These are phyloP conservation scores for Scaptodrosophila lebanonensis DNA, from an alignment of 1,140 invertebrate genomes.

Conservation along the genomic window DNA sequence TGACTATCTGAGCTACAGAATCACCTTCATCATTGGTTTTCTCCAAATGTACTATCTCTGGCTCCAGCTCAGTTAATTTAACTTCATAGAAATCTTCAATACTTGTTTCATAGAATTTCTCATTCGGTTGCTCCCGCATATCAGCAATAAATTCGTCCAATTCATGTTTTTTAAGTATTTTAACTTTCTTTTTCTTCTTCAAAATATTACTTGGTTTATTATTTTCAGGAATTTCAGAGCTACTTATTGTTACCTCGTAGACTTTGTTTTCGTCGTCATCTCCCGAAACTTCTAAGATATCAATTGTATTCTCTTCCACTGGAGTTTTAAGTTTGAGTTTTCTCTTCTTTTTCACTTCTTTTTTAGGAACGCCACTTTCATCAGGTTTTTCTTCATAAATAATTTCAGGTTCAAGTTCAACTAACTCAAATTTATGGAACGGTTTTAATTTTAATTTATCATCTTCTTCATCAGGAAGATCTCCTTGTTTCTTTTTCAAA, in stretches of 20 bases:
- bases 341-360: constrained; percentile 74
- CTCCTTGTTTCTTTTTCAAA: constrained; percentile 20
- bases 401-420: constrained; percentile 45
- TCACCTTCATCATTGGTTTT: constrained; percentile 17
- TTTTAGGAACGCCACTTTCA: constrained; percentile 30
- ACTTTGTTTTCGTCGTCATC: constrained; percentile 39
- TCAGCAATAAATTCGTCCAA: constrained; percentile 58
- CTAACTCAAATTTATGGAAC: constrained; percentile 38
- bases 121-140: constrained; percentile 51
- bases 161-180: constrained; percentile 57
- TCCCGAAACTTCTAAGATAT: constrained; percentile 73
- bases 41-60: constrained; percentile 55
- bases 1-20: constrained; percentile 31
- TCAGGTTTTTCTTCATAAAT: constrained; percentile 3
- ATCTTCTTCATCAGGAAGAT: constrained; percentile 4
- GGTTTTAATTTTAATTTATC: constrained; percentile 29
- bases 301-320: constrained; percentile 72
- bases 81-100: constrained; percentile 61
- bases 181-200: constrained; percentile 64
- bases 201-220: constrained; percentile 18
- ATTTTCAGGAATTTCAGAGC: constrained; percentile 37
- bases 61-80: constrained; percentile 55
- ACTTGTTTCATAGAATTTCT: constrained; percentile 44
- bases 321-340: constrained; percentile 76
- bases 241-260: constrained; percentile 50